A percentile compares a stretch with the other conserved stretches of the same genome.
These are phyloP conservation scores for Erebia palarica DNA, from an alignment of 2,888 invertebrate genomes.

Conservation along the genomic window DNA sequence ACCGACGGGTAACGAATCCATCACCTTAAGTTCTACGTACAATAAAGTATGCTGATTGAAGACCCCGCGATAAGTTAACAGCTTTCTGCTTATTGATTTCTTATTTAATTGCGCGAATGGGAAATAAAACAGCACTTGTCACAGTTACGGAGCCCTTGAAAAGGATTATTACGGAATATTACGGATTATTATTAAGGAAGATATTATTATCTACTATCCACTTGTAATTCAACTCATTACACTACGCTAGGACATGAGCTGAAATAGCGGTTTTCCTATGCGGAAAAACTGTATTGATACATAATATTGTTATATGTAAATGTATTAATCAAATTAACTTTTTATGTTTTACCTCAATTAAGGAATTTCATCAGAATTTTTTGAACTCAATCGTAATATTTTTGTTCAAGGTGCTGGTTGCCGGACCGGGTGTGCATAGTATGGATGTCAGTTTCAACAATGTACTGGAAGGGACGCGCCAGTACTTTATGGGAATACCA, in stretches of 20 bases:
- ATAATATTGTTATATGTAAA: no score
- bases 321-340: no score
- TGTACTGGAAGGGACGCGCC: slow-evolving; percentile 92
- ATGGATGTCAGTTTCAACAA: slow-evolving; percentile 90
- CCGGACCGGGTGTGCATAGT: slow-evolving; percentile 71
- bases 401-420: slow-evolving; percentile 58
- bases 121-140: neutral
- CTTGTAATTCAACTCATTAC: no score
- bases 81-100: slow-evolving; percentile 4
- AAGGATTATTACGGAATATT: no score
- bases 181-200: no score
- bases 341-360: no score
- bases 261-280: no score
- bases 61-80: slow-evolving; percentile 8
- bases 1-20: slow-evolving; percentile 69
- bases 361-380: no score
- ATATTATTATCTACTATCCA: no score
- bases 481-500: slow-evolving; percentile 91
- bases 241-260: no score
- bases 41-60: slow-evolving; percentile 26
- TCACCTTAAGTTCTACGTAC: slow-evolving; percentile 38
- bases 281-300: no score
- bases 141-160: neutral
- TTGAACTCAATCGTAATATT: neutral
- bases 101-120: slow-evolving; percentile 6